Conservation (phyloP, 2,797 vertebrate species). For the Enteromius trimaculatus region DNA sequence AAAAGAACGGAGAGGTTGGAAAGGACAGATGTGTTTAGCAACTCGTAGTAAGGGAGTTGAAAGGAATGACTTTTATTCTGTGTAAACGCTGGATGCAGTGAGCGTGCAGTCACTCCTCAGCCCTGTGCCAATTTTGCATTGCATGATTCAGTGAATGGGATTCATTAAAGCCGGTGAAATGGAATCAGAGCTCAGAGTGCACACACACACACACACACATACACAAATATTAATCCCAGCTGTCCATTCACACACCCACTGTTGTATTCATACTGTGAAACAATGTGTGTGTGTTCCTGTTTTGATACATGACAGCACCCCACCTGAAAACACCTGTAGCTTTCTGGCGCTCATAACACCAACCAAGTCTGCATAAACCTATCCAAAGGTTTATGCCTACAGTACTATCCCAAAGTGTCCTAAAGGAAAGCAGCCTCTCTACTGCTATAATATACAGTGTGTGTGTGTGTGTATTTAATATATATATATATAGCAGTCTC, state of each 20-base stretch:
- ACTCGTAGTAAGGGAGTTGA: slow-evolving; percentile 30
- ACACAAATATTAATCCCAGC: slow-evolving; percentile 77
- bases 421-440: not conserved
- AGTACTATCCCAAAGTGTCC: not conserved
- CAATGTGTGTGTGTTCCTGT: slow-evolving; percentile 36
- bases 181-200: slow-evolving; percentile 45
- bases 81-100: slow-evolving; percentile 62
- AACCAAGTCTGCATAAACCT: not conserved
- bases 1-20: not conserved
- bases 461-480: too few relatives aligned
- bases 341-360: not conserved
- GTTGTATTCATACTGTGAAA: slow-evolving; percentile 59
- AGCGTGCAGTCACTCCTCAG: slow-evolving; percentile 68
- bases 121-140: slow-evolving; percentile 73
- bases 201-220: slow-evolving; percentile 34
- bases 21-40: slow-evolving; percentile 6
- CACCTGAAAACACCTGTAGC: slow-evolving; percentile 30
- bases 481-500: too few relatives aligned
- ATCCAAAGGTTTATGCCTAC: too few relatives aligned
- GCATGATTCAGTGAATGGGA: slow-evolving; percentile 77
- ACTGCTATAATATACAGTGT: too few relatives aligned
- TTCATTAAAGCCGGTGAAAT: slow-evolving; percentile 73
- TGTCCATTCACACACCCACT: slow-evolving; percentile 68
- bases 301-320: slow-evolving; percentile 15
- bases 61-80: slow-evolving; percentile 65